Conservation (phyloP, 2,797 vertebrate genomes). For the Pangasius sanitwongsei region DNA sequence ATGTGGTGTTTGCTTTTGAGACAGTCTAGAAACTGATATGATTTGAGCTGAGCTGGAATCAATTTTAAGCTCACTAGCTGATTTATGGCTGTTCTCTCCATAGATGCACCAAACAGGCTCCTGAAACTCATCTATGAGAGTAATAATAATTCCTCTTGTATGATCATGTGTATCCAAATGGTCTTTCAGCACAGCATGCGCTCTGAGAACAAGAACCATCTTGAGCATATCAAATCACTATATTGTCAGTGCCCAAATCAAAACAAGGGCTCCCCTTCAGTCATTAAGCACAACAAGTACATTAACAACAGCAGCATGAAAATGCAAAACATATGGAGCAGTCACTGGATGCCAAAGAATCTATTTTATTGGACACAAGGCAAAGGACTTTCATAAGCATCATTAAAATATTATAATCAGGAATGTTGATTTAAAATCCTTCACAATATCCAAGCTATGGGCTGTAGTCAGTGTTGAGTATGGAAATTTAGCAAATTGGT, state of each 20-base stretch:
- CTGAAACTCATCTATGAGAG: neutral
- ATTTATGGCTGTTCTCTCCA: neutral
- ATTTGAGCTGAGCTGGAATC: conserved; percentile 3
- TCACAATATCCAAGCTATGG: neutral
- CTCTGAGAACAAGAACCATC: conserved; percentile 1
- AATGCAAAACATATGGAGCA: conserved; percentile 29
- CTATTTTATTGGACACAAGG: neutral
- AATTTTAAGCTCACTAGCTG: conserved; percentile 1
- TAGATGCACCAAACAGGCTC: neutral
- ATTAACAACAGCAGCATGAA: conserved; percentile 34
- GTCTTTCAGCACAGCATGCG: neutral
- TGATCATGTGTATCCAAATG: neutral
- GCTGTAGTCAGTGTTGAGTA: neutral
- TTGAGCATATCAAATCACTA: conserved; percentile 18
- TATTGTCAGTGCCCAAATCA: conserved; percentile 15
- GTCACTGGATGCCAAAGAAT: conserved; percentile 11
- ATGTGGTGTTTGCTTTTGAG: neutral
- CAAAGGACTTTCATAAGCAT: neutral
- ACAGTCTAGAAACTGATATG: neutral
- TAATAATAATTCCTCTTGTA: conserved; percentile 23
- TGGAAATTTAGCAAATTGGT: neutral
- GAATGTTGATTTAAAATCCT: neutral
- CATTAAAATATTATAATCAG: neutral
- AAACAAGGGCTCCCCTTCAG: conserved; percentile 12
- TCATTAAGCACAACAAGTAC: conserved; percentile 31